These are phyloP conservation scores for Gymnocypris eckloni DNA, from an alignment of 2,797 vertebrate species.

Conservation along the genomic window DNA sequence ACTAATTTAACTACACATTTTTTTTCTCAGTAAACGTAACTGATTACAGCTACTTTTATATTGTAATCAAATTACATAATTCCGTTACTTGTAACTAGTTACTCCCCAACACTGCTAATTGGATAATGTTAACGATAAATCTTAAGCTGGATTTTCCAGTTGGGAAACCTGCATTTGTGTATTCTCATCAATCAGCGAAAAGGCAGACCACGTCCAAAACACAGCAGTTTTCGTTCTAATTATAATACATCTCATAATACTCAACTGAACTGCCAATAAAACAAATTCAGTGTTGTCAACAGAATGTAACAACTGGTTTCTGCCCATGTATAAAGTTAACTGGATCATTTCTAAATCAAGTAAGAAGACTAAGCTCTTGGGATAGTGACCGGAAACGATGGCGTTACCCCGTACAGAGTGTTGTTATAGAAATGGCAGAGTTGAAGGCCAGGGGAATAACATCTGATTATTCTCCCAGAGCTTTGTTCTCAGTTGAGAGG, in stretches of 20 bases:
- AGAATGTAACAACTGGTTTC: neutral
- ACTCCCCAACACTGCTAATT: neutral
- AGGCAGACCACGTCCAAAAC: neutral
- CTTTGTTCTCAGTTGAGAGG: slow-evolving; percentile 62
- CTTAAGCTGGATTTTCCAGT: slow-evolving; percentile 10
- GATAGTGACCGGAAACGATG: slow-evolving; percentile 66
- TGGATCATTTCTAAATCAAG: slow-evolving; percentile 65
- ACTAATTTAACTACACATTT: too few relatives aligned
- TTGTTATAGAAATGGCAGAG: slow-evolving; percentile 72
- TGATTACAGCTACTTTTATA: too few relatives aligned
- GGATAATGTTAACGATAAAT: neutral
- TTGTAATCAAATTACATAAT: too few relatives aligned
- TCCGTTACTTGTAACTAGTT: too few relatives aligned
- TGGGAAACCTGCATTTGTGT: neutral
- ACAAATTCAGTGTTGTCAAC: slow-evolving; percentile 10
- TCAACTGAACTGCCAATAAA: neutral
- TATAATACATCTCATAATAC: slow-evolving; percentile 12
- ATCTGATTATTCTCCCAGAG: slow-evolving; percentile 65
- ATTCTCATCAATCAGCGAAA: slow-evolving; percentile 13
- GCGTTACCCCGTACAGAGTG: slow-evolving; percentile 64
- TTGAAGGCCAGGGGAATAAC: slow-evolving; percentile 69
- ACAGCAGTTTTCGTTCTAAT: slow-evolving; percentile 21
- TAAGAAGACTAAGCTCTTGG: slow-evolving; percentile 61
- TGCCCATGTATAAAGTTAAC: neutral
- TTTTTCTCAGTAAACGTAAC: too few relatives aligned